Base-by-base conservation (phyloP, 2,888 invertebrate genomes). In the Clistopyga incitator region DNA sequence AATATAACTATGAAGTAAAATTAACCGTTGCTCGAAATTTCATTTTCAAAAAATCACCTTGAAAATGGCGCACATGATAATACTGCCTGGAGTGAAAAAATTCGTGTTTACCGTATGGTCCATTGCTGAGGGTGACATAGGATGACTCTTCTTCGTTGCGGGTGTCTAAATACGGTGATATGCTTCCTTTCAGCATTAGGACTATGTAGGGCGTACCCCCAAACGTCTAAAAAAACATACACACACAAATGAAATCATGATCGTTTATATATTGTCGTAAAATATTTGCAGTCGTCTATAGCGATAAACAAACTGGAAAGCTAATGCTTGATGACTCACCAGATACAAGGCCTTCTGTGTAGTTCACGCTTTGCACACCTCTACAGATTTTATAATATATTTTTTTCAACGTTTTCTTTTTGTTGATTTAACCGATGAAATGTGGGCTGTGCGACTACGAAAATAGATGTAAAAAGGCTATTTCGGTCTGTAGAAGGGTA, bases 181-280 rank as follows among this genome's bases (percentile, higher is more conserved):
- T 89, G 88, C 90, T 92, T 92, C 92, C 92, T 92, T 91, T 92
- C 90, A 92, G 93, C 93, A 93, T 93, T 90, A 93, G 93, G 92
- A 92, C 88, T 91, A 89, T 87, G 90, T 90, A 91, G 80, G 85
- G 88, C 91, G 90, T 91, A 92, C 90, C 92, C 89, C 89, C 87
- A 70, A 76, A 79, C 74, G 81, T 78, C 80, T 84, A 29, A 64
- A 56, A 45, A 54, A 38, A 75, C 42, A 68, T 13, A 20, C 3
- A 70, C 18, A 45, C 15, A 34, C 42, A 52, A 23, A 50, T n/a
- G 6, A 42, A 50, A 15, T n/a, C 23, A 11, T 11, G 18, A 64
- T 10, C 54, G 20, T 71, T 71, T 71, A 59, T 72, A 18, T 70
- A 70, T 38, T 13, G 38, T 70, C 34, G n/a, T 18, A 18, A 38